Base-by-base conservation (phyloP, 2,888 invertebrate species). In the Megaustenia siamemsis region DNA sequence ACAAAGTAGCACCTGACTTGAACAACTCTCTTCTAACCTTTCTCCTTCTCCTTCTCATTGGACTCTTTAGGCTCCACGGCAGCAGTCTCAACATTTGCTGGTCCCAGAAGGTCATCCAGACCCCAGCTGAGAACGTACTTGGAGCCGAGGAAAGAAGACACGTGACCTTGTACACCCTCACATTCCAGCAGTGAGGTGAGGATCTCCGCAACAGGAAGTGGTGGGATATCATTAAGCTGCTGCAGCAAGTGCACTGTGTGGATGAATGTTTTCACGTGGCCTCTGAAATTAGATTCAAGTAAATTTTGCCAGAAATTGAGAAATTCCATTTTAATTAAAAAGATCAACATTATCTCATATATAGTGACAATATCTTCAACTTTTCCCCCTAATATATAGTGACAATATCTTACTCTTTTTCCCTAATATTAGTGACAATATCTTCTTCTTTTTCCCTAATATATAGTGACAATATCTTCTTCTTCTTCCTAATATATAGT, bases 111-210 rank as follows among this genome's bases (percentile, higher is more conserved):
- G 83, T 93, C 93, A 82, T 93, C 93, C 87, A 92, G 89, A 8
- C 92, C 93, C 93, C 93, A 93, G 82, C 92, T 92, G 24, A 92
- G 89, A 18, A 92, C 86, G 88, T 93, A 93, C 86, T 92, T 92
- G 84, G 86, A 90, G 43, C 93, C 93, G 38, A 91, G 83, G 10
- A 93, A 79, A 24, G 90, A 88, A 21, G 91, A 89, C 10, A 89
- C 90, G 86, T 92, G 93, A 3, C 92, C 91, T 21, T 89, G 92
- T 12, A 93, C 92, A 24, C 93, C 93, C 75, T 92, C 92, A 68
- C 91, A 92, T 28, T 92, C 91, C 32, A 92, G 84, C 40, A 93
- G 87, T 43, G 90, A 90, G 15, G 83, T 69, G n/a, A 93, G 85
- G 35, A 93, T 88, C 73, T 93, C 93, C 6, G 88, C 90, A 18